These are phyloP conservation scores for Cactoblastis cactorum DNA, from an alignment of 2,888 invertebrate species.

Conservation along the genomic window DNA sequence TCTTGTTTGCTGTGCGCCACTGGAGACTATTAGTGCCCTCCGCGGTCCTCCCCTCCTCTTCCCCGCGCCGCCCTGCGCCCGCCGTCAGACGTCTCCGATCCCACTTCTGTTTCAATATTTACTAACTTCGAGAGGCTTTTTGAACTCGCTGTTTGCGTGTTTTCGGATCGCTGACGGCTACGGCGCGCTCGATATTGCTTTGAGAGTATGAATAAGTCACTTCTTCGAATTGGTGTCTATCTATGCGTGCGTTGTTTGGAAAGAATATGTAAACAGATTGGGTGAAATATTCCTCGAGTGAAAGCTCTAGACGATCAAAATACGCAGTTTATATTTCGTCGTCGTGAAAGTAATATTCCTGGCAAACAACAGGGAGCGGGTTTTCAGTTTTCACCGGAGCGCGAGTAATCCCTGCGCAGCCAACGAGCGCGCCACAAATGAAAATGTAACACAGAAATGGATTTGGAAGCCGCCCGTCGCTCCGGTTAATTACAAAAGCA, in stretches of 20 bases:
- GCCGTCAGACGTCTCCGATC: constrained; percentile 69
- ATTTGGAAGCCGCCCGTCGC: constrained; percentile 79
- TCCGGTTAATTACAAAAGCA: constrained; percentile 80
- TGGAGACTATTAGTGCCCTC: constrained; percentile 75
- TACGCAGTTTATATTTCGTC: constrained; percentile 31
- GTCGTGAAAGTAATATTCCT: constrained; percentile 37
- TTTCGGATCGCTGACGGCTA: constrained; percentile 77
- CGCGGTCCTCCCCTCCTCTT: constrained; percentile 25
- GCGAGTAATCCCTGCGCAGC: constrained; percentile 59
- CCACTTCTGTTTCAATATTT: constrained; percentile 79
- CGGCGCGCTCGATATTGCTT: constrained; percentile 69
- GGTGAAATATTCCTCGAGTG: constrained; percentile 36
- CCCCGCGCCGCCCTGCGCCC: constrained; percentile 32
- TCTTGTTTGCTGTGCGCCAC: constrained; percentile 73
- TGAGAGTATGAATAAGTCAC: constrained; percentile 72
- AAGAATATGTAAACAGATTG: constrained; percentile 55
- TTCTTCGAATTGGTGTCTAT: constrained; percentile 57
- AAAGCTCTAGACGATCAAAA: constrained; percentile 29
- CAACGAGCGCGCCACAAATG: constrained; percentile 72
- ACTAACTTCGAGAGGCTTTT: constrained; percentile 77
- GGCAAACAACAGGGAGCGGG: constrained; percentile 45
- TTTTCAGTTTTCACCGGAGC: constrained; percentile 55
- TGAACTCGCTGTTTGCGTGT: constrained; percentile 77
- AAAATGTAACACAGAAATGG: constrained; percentile 80
- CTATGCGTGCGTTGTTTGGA: constrained; percentile 50